Evolutionary conservation across 2,113 vertebrate species (phyloP), one percentile per base, ranked within the genome.

Genomic region (Platanista minor): DNA sequence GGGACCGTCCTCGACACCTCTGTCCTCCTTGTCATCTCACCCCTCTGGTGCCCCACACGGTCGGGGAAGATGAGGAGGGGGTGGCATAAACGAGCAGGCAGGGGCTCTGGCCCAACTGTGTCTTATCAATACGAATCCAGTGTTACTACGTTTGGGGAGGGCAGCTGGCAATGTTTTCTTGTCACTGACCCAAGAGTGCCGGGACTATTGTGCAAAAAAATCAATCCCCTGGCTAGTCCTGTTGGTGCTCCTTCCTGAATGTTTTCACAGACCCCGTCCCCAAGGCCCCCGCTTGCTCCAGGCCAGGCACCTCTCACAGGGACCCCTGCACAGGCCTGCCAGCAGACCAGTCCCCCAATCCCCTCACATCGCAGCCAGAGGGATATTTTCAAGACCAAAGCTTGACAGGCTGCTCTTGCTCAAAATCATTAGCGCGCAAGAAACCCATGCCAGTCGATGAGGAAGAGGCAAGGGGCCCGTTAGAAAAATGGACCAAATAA

Each of bases 321-420:
- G 72, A 13, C 41, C 69, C 54, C 41, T 5, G 10, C 46, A 15
- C 9, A 2, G 9, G n/a, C 41, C 61, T 49, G 41, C 15, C 61
- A 46, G 36, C 1, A 0, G 82, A 15, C 23, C 57, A 31, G 29
- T 3, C n/a, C 13, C 21, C 27, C 14, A 3, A 0, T 1, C 17
- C 31, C 23, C 33, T n/a, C 39, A 41, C 15, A 14, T 57, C 11
- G 10, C 14, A n/a, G 52, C 62, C n/a, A 15, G 36, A 20, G 6
- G 11, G 36, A 18, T 8, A 3, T 3, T 29, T 57, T 25, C 18
- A 49, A 94, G 33, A 57, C 49, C 67, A 78, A 77, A 82, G 6
- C 15, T 29, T 20, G 4, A 25, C n/a, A 1, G 15, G 6, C 29
- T 64, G 3, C 29, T 25, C 46, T 25, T 31, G 18, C 31, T 61